Percentiles rank a stretch among this genome's conserved stretches.
These are phyloP conservation scores for Serrognathus titanus DNA, from an alignment of 2,888 invertebrate species.

Conservation along the genomic window DNA sequence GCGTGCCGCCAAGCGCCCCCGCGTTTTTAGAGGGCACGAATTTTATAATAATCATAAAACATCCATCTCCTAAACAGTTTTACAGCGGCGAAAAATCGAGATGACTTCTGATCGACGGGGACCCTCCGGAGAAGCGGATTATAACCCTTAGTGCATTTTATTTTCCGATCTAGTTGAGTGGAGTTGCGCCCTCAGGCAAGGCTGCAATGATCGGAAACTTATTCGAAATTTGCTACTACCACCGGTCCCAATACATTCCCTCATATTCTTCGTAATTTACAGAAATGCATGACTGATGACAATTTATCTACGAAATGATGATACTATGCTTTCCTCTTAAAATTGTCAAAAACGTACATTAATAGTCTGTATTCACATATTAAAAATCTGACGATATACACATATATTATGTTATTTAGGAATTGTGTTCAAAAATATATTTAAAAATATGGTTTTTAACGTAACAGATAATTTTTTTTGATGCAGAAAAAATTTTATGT, in stretches of 20 bases:
- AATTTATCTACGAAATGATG: no score
- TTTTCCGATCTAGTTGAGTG: conserved; percentile 27
- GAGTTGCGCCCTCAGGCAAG: background rate
- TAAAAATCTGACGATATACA: no score
- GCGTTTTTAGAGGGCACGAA: background rate
- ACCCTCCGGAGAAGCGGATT: conserved; percentile 26
- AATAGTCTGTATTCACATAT: no score
- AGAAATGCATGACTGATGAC: background rate
- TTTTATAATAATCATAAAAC: background rate
- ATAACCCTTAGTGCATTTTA: conserved; percentile 31
- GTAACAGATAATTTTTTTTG: no score
- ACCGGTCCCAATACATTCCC: background rate
- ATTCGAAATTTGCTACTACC: background rate
- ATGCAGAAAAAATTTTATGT: no score
- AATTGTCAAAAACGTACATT: no score
- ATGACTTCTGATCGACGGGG: conserved; percentile 25
- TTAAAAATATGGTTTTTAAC: no score
- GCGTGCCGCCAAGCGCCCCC: background rate
- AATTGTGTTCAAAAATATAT: no score
- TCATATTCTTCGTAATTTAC: background rate
- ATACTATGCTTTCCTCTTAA: no score
- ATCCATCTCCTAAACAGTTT: background rate
- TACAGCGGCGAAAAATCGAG: conserved; percentile 4
- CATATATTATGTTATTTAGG: no score
- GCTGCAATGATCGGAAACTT: background rate